Evolutionary conservation across 2,113 vertebrate species (phyloP), one percentile per base, ranked within the genome.

Genomic region (Gavialis gangeticus): DNA sequence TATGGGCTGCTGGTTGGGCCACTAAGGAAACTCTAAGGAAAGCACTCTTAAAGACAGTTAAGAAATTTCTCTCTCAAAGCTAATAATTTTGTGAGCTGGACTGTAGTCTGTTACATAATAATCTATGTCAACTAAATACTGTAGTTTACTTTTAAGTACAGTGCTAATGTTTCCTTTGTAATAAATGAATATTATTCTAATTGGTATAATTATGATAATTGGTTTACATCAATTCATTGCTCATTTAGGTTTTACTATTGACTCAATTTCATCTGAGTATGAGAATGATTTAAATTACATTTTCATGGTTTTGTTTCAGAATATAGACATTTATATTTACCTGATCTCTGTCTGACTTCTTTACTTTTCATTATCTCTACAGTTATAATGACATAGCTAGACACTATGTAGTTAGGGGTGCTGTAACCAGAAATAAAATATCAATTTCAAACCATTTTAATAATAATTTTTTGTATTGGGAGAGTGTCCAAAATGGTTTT

Each of bases 381-480:
- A 46, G 46, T 46, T 46, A 46, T 46, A 46, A 46, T 55, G n/a
- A 64, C 63, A 15, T 63, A 75, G 17, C 19, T n/a, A 14, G 2
- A 9, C 28, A 82, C 58, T 25, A 17, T 58, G 5, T 34, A 66
- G n/a, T 66, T 46, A 69, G 19, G 37, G 27, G 10, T 27, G 3
- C 55, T 75, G 34, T 30, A 66, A 22, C 56, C 64, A 30, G 58
- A 57, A 75, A 34, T 63, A 24, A 5, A 10, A 4, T 71, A 57
- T 77, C 6, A 46, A 13, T 85, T 87, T 14, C 34, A 64, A 85
- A 3, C 1, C 2, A 1, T 1, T 4, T 37, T n/a, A 30, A 4
- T 0, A 58, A 11, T 27, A 87, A 59, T 2, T 60, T 67, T 2
- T 4, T 57, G 0, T 4, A 0, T 13, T 54, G 60, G 4, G 16